These are phyloP conservation scores for Pachypsylla venusta DNA, from an alignment of 1,140 invertebrate species.

Conservation along the genomic window DNA sequence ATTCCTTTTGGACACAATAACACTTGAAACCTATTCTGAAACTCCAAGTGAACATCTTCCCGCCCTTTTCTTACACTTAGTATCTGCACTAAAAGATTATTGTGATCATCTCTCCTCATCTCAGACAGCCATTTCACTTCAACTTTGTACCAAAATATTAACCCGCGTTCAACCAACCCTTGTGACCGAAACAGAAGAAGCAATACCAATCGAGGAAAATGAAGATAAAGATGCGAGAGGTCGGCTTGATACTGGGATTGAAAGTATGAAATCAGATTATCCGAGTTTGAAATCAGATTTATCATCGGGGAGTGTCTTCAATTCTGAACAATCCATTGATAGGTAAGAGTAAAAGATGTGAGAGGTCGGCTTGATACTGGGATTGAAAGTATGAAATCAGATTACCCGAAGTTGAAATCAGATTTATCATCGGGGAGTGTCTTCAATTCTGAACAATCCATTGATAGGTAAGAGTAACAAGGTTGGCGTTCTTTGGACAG, in stretches of 20 bases:
- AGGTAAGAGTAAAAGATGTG: background rate
- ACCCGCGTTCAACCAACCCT: conserved; percentile 51
- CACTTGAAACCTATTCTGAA: conserved; percentile 62
- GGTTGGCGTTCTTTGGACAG: too few species aligned
- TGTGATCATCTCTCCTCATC: conserved; percentile 40
- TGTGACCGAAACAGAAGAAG: conserved; percentile 11
- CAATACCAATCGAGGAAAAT: background rate
- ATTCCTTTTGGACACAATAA: conserved; percentile 63
- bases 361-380: background rate
- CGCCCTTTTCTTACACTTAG: conserved; percentile 49
- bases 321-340: background rate
- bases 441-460: background rate
- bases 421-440: background rate
- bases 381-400: background rate
- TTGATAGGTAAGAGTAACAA: conserved; percentile 9
- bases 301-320: background rate
- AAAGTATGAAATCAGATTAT: background rate
- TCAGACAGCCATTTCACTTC: conserved; percentile 47
- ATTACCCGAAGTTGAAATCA: background rate
- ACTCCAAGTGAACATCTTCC: conserved; percentile 67
- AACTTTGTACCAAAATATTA: conserved; percentile 57
- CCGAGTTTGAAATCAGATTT: background rate
- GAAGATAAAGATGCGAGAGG: background rate
- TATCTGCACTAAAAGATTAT: conserved; percentile 40
- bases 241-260: background rate